phyloP scores from a whole-genome alignment of 2,797 vertebrate species.

The Gephyroberyx darwinii region DNA sequence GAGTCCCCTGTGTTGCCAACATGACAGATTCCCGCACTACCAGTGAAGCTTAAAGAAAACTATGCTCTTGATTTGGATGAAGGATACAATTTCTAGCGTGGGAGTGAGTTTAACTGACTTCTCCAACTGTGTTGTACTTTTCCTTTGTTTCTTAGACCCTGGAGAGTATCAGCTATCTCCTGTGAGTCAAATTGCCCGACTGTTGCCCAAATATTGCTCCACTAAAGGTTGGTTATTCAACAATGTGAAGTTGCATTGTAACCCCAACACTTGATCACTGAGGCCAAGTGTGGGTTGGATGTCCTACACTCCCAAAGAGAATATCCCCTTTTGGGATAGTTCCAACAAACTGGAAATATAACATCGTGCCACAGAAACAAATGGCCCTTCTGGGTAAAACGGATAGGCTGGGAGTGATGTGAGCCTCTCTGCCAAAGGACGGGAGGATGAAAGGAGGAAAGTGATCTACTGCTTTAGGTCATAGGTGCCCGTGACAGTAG shows the following conservation, averaged over 20 bases:
- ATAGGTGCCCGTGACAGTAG: not conserved
- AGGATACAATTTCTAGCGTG: constrained; percentile 1
- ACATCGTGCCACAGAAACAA: constrained; percentile 39
- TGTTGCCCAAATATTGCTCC: constrained; percentile 19
- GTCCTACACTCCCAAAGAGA: constrained; percentile 42
- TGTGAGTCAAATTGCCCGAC: constrained; percentile 18
- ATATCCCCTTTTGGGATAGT: constrained; percentile 49
- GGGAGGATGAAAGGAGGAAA: constrained; percentile 31
- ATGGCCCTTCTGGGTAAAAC: constrained; percentile 16
- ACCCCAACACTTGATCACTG: constrained; percentile 35
- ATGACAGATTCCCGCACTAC: constrained; percentile 14
- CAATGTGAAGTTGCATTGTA: constrained; percentile 48
- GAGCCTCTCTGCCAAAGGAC: constrained; percentile 28
- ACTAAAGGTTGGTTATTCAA: constrained; percentile 39
- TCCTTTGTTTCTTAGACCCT: constrained; percentile 5
- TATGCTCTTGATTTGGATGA: constrained; percentile 4
- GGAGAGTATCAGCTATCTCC: constrained; percentile 21
- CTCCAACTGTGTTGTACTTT: constrained; percentile 18
- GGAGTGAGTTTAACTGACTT: constrained; percentile 8
- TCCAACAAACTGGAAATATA: constrained; percentile 39
- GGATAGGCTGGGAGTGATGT: constrained; percentile 8
- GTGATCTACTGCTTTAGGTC: constrained; percentile 37
- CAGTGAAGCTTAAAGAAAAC: constrained; percentile 35
- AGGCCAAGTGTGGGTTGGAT: constrained; percentile 35
- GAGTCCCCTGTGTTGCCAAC: constrained; percentile 12